phyloP scores from a whole-genome alignment of 2,888 invertebrate genomes.

The Platycheirus rosarum region DNA sequence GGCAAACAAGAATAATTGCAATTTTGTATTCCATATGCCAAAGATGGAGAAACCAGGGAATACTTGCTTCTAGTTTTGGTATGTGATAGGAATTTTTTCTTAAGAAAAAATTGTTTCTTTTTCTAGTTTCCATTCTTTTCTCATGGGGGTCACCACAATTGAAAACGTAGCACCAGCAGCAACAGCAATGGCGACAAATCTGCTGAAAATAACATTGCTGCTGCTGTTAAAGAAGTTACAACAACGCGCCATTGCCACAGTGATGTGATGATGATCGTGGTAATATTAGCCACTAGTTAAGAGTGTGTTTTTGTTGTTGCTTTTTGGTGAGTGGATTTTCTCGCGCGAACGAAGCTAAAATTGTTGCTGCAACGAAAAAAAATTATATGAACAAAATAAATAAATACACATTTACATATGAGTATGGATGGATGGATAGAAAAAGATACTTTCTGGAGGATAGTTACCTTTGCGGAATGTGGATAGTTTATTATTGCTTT shows the following conservation, averaged over 20 bases:
- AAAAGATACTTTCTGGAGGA: slow-evolving; percentile 43
- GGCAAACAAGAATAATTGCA: slow-evolving; percentile 40
- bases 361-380: slow-evolving; percentile 11
- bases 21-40: slow-evolving; percentile 54
- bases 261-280: too few species aligned
- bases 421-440: slow-evolving; percentile 53
- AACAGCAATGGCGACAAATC: background rate
- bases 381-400: slow-evolving; percentile 9
- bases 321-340: slow-evolving; percentile 37
- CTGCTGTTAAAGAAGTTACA: slow-evolving; percentile 11
- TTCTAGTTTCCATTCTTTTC: slow-evolving; percentile 41
- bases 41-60: slow-evolving; percentile 40
- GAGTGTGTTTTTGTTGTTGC: slow-evolving; percentile 4
- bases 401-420: slow-evolving; percentile 56
- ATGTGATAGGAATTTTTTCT: slow-evolving; percentile 56
- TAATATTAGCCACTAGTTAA: slow-evolving; percentile 1
- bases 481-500: slow-evolving; percentile 39
- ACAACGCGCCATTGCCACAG: background rate
- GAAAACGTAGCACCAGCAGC: slow-evolving; percentile 7
- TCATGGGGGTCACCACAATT: slow-evolving; percentile 58
- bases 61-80: slow-evolving; percentile 51
- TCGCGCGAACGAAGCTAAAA: slow-evolving; percentile 54
- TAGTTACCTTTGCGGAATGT: slow-evolving; percentile 59
- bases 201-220: slow-evolving; percentile 11
- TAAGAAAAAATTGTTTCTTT: slow-evolving; percentile 28